Base-by-base conservation (phyloP, 2,888 invertebrate species). In the Lottia gigantea region DNA sequence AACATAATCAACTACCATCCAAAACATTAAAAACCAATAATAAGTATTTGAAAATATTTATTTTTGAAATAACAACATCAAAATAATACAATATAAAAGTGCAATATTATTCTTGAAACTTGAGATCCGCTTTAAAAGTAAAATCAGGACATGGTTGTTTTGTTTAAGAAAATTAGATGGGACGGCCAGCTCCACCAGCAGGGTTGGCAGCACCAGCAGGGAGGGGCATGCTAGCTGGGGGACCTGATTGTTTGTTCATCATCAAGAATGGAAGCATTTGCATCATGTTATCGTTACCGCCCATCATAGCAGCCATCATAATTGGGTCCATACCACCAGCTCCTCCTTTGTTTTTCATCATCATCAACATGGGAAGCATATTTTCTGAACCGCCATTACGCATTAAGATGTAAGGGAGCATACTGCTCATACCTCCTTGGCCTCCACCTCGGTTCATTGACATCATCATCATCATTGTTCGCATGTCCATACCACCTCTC, bases 351-450 rank as follows among this genome's bases (percentile, higher is more conserved):
- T 23, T 55, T 23, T 23, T 11, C 23, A 2, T 11, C 19, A 23
- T 55, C 55, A 55, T 8, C 55, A 55, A 23, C 23, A 55, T 12
- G 2, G 55, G 55, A 19, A 55, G 19, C 55, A 55, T 55, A 14
- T 55, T 55, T 55, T 55, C 55, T 23, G 12, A 23, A 55, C 55
- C 55, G 19, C 19, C 55, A 55, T 55, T 55, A 23, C 55, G 55
- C 11, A 55, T 23, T 4, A 55, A 3, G 19, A 55, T 19, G 8
- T 19, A 23, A 23, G 11, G 19, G 12, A 55, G 19, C 2, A 23
- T 23, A 4, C 19, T 19, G 3, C 15, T 19, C 55, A 55, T 55
- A 55, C 55, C 55, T 2, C 55, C 55, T 55, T 14, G 11, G 4
- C 19, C 55, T 19, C 55, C 55, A 0, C 55, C 55, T 8, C 4